These are phyloP conservation scores for Percina caprodes DNA, from an alignment of 2,113 vertebrate genomes.

Conservation along the genomic window DNA sequence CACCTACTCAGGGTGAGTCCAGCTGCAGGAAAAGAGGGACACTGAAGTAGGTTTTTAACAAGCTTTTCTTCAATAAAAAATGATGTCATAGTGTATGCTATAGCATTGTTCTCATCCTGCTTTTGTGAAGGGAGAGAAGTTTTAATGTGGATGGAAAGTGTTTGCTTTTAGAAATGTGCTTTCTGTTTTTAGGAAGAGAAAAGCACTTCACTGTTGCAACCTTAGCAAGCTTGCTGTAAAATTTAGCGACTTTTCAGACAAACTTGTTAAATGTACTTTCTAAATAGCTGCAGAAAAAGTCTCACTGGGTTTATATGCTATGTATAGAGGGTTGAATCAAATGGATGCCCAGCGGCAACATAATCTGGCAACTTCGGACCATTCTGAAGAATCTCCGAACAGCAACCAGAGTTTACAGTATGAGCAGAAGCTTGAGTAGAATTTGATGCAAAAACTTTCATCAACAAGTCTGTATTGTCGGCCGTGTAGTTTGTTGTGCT, in stretches of 20 bases:
- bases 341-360: background rate
- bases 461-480: background rate
- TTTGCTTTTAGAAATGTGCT: slow-evolving; percentile 32
- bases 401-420: background rate
- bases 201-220: slow-evolving; percentile 26
- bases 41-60: background rate
- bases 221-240: slow-evolving; percentile 7
- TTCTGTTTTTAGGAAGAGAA: slow-evolving; percentile 12
- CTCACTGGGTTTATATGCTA: background rate
- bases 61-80: background rate
- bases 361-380: background rate
- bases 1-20: slow-evolving; percentile 93
- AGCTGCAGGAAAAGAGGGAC: background rate
- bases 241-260: slow-evolving; percentile 32
- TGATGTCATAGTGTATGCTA: background rate
- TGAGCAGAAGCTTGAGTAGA: background rate
- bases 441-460: background rate
- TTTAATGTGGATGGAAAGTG: slow-evolving; percentile 1
- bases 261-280: slow-evolving; percentile 23
- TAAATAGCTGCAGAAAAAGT: slow-evolving; percentile 14
- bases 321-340: background rate
- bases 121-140: slow-evolving; percentile 9
- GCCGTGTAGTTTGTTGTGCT: slow-evolving; percentile 17
- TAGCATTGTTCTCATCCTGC: background rate
- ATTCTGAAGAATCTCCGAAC: background rate